These are phyloP conservation scores for Sesamia nonagrioides DNA, from an alignment of 1,140 invertebrate species.

Conservation along the genomic window DNA sequence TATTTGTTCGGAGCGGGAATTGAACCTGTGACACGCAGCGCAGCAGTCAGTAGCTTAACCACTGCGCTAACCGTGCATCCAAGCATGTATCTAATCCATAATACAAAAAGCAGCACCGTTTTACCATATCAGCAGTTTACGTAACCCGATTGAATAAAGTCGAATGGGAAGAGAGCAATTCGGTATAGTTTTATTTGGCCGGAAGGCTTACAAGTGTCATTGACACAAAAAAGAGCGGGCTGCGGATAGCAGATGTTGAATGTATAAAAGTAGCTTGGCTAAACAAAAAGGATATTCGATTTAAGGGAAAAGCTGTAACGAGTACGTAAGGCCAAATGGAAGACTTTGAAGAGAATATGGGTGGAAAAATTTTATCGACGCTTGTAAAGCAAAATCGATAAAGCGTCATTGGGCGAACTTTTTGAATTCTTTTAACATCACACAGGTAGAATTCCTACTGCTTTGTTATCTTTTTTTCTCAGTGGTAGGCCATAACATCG, in stretches of 20 bases:
- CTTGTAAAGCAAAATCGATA: no score
- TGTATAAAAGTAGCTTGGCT: slow-evolving; percentile 67
- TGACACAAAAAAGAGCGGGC: slow-evolving; percentile 67
- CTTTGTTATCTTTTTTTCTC: no score
- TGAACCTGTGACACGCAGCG: no score
- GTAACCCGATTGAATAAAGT: slow-evolving; percentile 10
- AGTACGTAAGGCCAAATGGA: not conserved
- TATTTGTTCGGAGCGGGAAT: no score
- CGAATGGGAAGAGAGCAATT: not conserved
- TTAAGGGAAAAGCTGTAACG: slow-evolving; percentile 6
- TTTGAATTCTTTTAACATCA: no score
- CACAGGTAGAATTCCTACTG: no score
- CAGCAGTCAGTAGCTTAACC: no score
- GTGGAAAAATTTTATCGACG: not conserved
- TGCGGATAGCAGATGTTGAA: slow-evolving; percentile 70
- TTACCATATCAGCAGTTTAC: not conserved
- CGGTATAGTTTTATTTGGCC: slow-evolving; percentile 55
- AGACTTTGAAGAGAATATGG: not conserved
- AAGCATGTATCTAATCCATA: no score
- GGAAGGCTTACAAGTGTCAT: slow-evolving; percentile 66
- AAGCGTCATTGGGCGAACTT: no score
- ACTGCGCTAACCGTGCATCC: no score
- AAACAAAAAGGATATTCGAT: slow-evolving; percentile 59
- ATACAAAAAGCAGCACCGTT: not conserved
- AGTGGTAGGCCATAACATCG: no score